A percentile compares a stretch with the other conserved stretches of the same genome.
Conservation (phyloP, 2,888 invertebrate genomes). For the Volucella bombylans region DNA sequence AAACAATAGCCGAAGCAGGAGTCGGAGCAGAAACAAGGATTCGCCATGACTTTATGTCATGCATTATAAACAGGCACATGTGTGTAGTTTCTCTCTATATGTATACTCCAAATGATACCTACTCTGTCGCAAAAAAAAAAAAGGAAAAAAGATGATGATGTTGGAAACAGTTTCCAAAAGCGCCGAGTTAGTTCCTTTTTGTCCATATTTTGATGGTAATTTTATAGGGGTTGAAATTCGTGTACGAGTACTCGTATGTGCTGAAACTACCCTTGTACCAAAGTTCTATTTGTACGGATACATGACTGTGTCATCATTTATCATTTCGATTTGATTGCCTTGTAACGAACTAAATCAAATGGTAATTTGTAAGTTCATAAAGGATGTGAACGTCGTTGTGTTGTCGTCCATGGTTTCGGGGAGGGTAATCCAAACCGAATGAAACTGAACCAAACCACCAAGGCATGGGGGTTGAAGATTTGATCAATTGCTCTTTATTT, state of each 20-base stretch:
- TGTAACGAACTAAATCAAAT: constrained; percentile 76
- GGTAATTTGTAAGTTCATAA: constrained; percentile 75
- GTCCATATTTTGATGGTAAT: constrained; percentile 66
- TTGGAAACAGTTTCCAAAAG: constrained; percentile 1
- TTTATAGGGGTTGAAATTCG: constrained; percentile 65
- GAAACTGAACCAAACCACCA: no score
- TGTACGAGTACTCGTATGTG: constrained; percentile 16
- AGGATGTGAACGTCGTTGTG: constrained; percentile 52
- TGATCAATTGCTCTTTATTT: constrained; percentile 67
- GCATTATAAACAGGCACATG: constrained; percentile 62
- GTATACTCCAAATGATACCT: constrained; percentile 29
- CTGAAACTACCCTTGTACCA: constrained; percentile 45
- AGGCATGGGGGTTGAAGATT: constrained; percentile 62
- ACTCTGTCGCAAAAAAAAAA: constrained; percentile 39
- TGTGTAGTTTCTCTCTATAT: not conserved
- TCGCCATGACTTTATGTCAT: constrained; percentile 30
- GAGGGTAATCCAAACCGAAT: no score
- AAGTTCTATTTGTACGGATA: constrained; percentile 6
- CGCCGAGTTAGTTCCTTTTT: constrained; percentile 34
- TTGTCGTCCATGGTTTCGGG: constrained; percentile 33
- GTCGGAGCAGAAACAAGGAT: not conserved
- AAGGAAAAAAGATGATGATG: not conserved
- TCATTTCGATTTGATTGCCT: constrained; percentile 76
- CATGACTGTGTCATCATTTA: constrained; percentile 73
- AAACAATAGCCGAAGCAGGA: no score